Base-by-base conservation (phyloP, 2,113 vertebrate genomes). In the Phyllostomus hastatus region DNA sequence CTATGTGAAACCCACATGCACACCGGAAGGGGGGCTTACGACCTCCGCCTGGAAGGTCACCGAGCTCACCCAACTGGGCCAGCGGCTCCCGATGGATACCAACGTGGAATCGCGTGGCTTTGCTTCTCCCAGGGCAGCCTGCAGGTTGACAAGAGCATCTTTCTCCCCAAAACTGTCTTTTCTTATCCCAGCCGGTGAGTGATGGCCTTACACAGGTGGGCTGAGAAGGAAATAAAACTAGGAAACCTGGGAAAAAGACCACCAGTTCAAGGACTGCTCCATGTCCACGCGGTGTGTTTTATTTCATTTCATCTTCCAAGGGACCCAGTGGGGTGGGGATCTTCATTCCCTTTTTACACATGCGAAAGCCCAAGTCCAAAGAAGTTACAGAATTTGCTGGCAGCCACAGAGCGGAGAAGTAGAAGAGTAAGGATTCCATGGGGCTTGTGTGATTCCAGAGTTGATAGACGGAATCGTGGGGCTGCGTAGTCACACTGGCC, bases 281-380 rank as follows among this genome's bases (percentile, higher is more conserved):
- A 1, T 1, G 24, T 38, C 43, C 4, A 8, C 5, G 43, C 10
- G 16, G 0, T 3, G 31, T 14, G 11, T n/a, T 52, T 78, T 31
- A 69, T 73, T 48, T 48, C 66, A 20, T 81, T 70, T n/a, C 20
- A 1, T 41, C 57, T 12, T 87, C 80, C 75, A 31, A 84, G 75
- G 54, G 24, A 35, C 66, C 57, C 43, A 26, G 0, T 1, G 66
- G 52, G 35, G 26, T 12, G 0, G 28, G 19, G 33, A 61, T 31
- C 43, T 67, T 81, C 79, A 8, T 35, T 7, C 57, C 12, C 64
- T 50, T 78, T 79, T 11, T 11, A 28, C 38, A 46, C 50, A 31
- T 2, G 67, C 38, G 70, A 59, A 85, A 95, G 64, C 22, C 0
- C 46, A 83, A 43, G 33, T 50, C 22, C 70, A 72, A 69, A 70